These are phyloP conservation scores for zebrafish (Danio rerio) DNA, from an alignment of 2,113 vertebrate genomes.

Conservation along the genomic window GRCz12tu NC_133177.1:22993501-22994000, in stretches of 20 bases:
- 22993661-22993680: background rate
- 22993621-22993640: too few species aligned
- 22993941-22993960: too few species aligned
- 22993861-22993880: constrained; percentile 25
- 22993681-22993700: background rate
- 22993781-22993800: constrained; percentile 31
- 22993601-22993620: too few species aligned
- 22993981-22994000: too few species aligned
- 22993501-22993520: too few species aligned
- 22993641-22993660: too few species aligned
- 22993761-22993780: constrained; percentile 50
- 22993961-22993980: too few species aligned
- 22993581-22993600: too few species aligned
- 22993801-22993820: background rate
- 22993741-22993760: constrained; percentile 70
- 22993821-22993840: constrained; percentile 33
- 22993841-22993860: background rate
- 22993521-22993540: too few species aligned
- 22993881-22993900: constrained; percentile 13
- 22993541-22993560: too few species aligned
- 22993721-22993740: constrained; percentile 26
- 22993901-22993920: constrained; percentile 6
- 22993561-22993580: too few species aligned
- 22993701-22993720: constrained; percentile 64
- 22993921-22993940: constrained; percentile 4